Base-by-base conservation (phyloP, 2,888 invertebrate genomes). In the Athetis lepigone region DNA sequence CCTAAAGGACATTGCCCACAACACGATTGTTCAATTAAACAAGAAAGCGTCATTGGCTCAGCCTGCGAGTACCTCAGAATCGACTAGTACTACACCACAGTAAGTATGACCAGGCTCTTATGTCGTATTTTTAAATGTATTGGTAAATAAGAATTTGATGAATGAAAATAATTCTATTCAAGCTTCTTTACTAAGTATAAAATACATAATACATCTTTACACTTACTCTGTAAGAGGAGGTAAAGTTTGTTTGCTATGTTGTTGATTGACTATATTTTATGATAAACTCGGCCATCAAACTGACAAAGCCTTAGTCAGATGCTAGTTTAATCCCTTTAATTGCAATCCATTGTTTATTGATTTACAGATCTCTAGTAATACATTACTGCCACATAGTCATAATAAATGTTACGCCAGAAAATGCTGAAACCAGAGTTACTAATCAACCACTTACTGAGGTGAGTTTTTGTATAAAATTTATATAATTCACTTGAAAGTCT, bases 381-480 rank as follows among this genome's bases (percentile, higher is more conserved):
- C 97, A 98, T 86, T 97, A 98, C 89, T 98, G 98, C 84, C 98
- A 99, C 90, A 94, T 99, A 80, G 97, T 98, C 0, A 96, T 99
- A 60, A 96, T 99, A 37, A 98, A 99, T 90, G 97, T 98, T 9
- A 97, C 97, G 77, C 98, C 99, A 0, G 96, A 97, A 72, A 97
- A 97, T 77, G 96, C 97, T 33, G 97, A 97, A 54, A 96, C 97
- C 1, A 95, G 96, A 87, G 97, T 98, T 8, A 97, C 96, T 33
- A 97, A 97, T 86, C 97, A 97, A 83, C 94, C 96, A 18, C 89
- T 96, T 11, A 95, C 96, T 85, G 97, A 97, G 94, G 96, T 97
- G 94, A 91, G 63, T 43, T 68, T 71, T 61, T 16, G 13, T 23
- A 23, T 21, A 11, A 11, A 6, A 18, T 4, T 16, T 19, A 27